Percentiles rank a stretch among this genome's conserved stretches.
phyloP scores from a whole-genome alignment of 2,888 invertebrate species.

The Trissolcus brochymenae region DNA sequence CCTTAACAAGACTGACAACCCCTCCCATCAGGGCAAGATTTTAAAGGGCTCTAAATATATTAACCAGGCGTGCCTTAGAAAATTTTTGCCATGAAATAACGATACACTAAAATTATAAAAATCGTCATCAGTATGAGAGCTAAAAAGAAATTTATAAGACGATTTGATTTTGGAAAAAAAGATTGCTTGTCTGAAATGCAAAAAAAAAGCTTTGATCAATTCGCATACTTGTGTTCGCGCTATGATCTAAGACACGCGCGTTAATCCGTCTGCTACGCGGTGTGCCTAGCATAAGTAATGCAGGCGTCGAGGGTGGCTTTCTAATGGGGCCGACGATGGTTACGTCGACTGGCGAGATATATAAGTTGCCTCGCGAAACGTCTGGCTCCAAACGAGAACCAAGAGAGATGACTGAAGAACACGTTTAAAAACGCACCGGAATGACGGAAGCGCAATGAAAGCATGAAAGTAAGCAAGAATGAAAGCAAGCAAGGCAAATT shows the following conservation, averaged over 20 bases:
- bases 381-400: conserved; percentile 18
- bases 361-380: conserved; percentile 40
- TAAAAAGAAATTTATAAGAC: too few relatives aligned
- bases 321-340: conserved; percentile 44
- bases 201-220: conserved; percentile 25
- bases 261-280: conserved; percentile 53
- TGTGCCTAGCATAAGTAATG: conserved; percentile 41
- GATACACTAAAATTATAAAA: too few relatives aligned
- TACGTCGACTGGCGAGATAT: conserved; percentile 26
- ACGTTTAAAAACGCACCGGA: conserved; percentile 20
- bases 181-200: neutral
- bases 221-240: conserved; percentile 30
- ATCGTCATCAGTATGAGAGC: too few relatives aligned
- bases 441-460: conserved; percentile 24
- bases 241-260: conserved; percentile 57
- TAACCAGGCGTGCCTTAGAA: too few relatives aligned
- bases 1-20: too few relatives aligned
- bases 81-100: too few relatives aligned
- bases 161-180: neutral
- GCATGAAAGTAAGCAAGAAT: conserved; percentile 12
- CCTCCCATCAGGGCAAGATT: too few relatives aligned
- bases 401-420: conserved; percentile 18
- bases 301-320: conserved; percentile 41
- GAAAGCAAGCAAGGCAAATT: neutral
- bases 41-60: too few relatives aligned